Base-by-base conservation (phyloP, 1,140 invertebrate genomes). In the Onthophagus taurus region DNA sequence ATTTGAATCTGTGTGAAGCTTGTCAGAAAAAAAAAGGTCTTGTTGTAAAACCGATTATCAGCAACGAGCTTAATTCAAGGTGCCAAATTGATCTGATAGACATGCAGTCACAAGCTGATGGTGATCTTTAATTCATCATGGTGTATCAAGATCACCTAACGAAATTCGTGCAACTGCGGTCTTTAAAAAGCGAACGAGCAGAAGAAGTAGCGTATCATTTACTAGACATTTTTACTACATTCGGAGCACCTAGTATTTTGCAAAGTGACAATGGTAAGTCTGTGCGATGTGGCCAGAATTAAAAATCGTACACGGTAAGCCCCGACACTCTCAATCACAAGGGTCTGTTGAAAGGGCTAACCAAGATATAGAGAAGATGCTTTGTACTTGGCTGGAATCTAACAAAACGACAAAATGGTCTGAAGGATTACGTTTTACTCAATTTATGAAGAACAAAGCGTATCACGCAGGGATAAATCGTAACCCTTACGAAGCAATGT, bases 71-170 rank as follows among this genome's bases (percentile, higher is more conserved):
- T 31, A 61, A 61, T 35, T 46, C 35, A 44, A 26, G 61, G 41
- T 63, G 61, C 45, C 64, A 69, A 55, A 53, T 70, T 11, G 66
- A 70, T 52, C 47, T 70, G 4, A 69, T 70, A 21, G 42, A 43
- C 42, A 31, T 56, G 24, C 31, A 19, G 13, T 41, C 23, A 34
- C 47, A 57, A 47, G 59, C n/a, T n/a, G 43, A 41, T 16, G 30
- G 19, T 11, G 24, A 16, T 26, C 21, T 58, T 53, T 43, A 60
- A 53, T 72, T 13, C n/a, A n/a, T n/a, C n/a, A 49, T 70, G 5
- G 49, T 67, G 30, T 69, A 69, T 5, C 58, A 68, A 51, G 60
- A 68, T 47, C 55, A 62, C 34, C 38, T 54, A 12, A 69, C 64
- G 2, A 62, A 53, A 39, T 64, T 63, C 39, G 47, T 63, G n/a